These are phyloP conservation scores for Amblyraja radiata DNA, from an alignment of 2,797 vertebrate species.

Conservation along the genomic window DNA sequence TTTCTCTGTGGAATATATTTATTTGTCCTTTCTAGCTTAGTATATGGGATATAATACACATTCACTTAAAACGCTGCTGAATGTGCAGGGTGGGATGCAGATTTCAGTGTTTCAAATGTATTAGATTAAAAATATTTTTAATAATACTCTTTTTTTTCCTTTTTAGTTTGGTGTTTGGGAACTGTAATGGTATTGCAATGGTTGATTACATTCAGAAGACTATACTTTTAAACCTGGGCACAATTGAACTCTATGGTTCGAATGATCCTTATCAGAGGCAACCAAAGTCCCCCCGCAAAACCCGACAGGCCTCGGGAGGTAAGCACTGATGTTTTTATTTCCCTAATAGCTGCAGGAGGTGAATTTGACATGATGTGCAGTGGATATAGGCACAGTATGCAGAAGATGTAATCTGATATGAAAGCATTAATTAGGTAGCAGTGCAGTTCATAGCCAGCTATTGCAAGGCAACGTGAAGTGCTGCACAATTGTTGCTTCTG, in stretches of 20 bases:
- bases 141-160: slow-evolving; percentile 37
- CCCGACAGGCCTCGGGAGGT: slow-evolving; percentile 93
- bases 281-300: slow-evolving; percentile 89
- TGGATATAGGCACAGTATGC: not conserved
- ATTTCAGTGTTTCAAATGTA: not conserved
- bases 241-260: slow-evolving; percentile 86
- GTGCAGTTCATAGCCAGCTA: not conserved
- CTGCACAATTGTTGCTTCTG: not conserved
- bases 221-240: slow-evolving; percentile 84
- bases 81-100: not conserved
- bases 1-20: not conserved
- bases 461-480: not conserved
- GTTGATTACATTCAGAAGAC: slow-evolving; percentile 97
- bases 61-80: not conserved
- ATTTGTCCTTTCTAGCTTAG: not conserved
- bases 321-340: slow-evolving; percentile 45
- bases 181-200: slow-evolving; percentile 89
- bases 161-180: slow-evolving; percentile 91
- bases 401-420: not conserved
- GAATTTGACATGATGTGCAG: not conserved
- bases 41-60: not conserved
- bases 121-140: not conserved
- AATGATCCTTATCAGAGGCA: slow-evolving; percentile 94
- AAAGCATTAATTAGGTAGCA: not conserved
- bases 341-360: not conserved